Base-by-base conservation (phyloP, 2,888 invertebrate species). In the Charanyca ferruginea region DNA sequence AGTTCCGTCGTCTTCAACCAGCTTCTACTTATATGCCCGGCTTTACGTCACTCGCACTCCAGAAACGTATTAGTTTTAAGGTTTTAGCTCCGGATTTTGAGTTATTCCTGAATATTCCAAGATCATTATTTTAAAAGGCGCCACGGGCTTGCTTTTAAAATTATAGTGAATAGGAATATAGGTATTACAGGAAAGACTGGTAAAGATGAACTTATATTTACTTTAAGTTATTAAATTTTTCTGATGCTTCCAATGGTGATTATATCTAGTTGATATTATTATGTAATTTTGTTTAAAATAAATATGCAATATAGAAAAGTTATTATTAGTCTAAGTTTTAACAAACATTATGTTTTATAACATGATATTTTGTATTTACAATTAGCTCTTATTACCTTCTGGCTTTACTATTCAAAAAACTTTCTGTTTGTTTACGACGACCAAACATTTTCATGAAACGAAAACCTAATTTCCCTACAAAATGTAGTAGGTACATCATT, bases 91-190 rank as follows among this genome's bases (percentile, higher is more conserved):
- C 16, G 57, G 59, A 71, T 68, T 64, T 38, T 48, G 58, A 73
- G 60, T 76, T 77, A 72, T 72, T 71, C 72, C 58, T 51, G 73
- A 78, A 73, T 76, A 78, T 63, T 62, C 58, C 18, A 61, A 52
- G 67, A 72, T 73, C 67, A 80, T 80, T 76, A 78, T 63, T 80
- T 68, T 71, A 73, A 72, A 75, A 73, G 76, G 44, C 49, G 7
- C 38, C 70, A 44, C 59, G 42, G 54, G 38, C 18, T 28, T 49
- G 18, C 54, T 25, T 58, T 61, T 55, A 41, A 69, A 48, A 63
- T 64, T 53, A 68, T 52, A 45, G 48, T 59, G 62, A 63, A 42
- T 58, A 48, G 22, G 23, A 59, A 59, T 73, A 57, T 70, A n/a
- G n/a, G n/a, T n/a, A 66, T 44, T 72, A 44, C 4, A 52, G 9